Evolutionary conservation across 2,888 invertebrate species (phyloP).

Genomic region (Ectemnius continuus): DNA sequence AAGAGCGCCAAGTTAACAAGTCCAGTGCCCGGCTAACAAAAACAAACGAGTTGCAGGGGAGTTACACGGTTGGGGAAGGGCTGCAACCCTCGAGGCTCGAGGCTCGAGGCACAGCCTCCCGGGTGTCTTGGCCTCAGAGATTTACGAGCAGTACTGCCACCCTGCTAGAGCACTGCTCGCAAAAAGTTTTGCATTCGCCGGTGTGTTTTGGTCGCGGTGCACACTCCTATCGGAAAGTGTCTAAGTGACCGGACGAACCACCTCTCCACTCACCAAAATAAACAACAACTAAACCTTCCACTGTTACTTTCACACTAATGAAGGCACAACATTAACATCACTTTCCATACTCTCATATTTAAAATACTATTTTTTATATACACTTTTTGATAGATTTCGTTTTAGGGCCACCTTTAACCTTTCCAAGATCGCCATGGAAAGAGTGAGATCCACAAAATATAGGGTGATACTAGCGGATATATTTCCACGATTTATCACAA

Average conservation of each 20-base stretch:
- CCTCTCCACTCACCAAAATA: background rate
- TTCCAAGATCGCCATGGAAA: too few species aligned
- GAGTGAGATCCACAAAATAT: too few species aligned
- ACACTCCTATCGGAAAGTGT: background rate
- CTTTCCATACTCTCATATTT: too few species aligned
- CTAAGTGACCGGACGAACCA: background rate
- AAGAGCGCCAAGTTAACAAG: constrained; percentile 64
- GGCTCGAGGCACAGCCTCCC: constrained; percentile 21
- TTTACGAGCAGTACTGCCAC: constrained; percentile 55
- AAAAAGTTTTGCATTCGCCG: constrained; percentile 61
- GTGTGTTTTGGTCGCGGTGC: constrained; percentile 33
- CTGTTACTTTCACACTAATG: too few species aligned
- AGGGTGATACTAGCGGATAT: too few species aligned
- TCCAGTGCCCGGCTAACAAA: constrained; percentile 57
- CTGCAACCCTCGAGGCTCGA: constrained; percentile 27
- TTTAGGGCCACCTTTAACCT: too few species aligned
- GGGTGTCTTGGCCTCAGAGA: constrained; percentile 50
- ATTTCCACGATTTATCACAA: too few species aligned
- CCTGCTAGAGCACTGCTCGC: constrained; percentile 11
- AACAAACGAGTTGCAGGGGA: constrained; percentile 57
- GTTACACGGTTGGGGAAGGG: constrained; percentile 21
- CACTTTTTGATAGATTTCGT: too few species aligned
- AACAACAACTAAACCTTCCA: too few species aligned
- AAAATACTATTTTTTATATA: too few species aligned
- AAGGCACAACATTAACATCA: too few species aligned